Conservation (phyloP, 2,888 invertebrate genomes). For the Actias luna region DNA sequence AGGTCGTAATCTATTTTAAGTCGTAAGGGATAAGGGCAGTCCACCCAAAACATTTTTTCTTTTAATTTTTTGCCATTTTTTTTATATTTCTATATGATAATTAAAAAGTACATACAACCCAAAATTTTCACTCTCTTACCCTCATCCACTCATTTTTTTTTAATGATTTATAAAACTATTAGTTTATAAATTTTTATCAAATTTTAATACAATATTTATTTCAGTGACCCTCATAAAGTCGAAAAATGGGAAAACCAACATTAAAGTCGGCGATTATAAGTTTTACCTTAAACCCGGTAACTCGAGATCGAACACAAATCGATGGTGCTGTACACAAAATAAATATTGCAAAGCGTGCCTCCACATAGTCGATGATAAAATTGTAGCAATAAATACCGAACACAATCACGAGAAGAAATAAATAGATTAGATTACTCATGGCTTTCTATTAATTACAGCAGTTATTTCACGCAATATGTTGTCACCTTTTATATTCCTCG, state of each 20-base stretch:
- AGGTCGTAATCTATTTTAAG: no score
- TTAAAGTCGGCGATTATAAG: slow-evolving; percentile 55
- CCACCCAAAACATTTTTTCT: no score
- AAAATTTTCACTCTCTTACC: no score
- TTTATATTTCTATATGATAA: no score
- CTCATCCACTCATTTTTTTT: no score
- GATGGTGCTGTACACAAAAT: slow-evolving; percentile 63
- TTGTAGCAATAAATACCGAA: slow-evolving; percentile 57
- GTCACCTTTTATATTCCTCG: no score
- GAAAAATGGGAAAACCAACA: slow-evolving; percentile 58
- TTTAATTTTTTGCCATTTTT: no score
- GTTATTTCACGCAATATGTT: no score
- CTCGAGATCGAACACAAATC: slow-evolving; percentile 38
- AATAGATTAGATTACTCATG: slow-evolving; percentile 6
- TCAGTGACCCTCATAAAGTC: slow-evolving; percentile 56
- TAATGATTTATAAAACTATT: no score
- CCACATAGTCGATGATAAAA: slow-evolving; percentile 55
- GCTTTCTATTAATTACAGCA: not conserved
- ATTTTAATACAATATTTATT: slow-evolving; percentile 29
- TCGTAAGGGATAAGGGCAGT: no score
- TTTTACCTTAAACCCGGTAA: slow-evolving; percentile 60
- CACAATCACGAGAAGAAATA: slow-evolving; percentile 65
- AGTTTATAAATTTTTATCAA: no score
- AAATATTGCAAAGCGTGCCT: slow-evolving; percentile 60
- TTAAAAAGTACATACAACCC: no score